phyloP scores from a whole-genome alignment of 2,888 invertebrate genomes.

The Alloplasta piceator region DNA sequence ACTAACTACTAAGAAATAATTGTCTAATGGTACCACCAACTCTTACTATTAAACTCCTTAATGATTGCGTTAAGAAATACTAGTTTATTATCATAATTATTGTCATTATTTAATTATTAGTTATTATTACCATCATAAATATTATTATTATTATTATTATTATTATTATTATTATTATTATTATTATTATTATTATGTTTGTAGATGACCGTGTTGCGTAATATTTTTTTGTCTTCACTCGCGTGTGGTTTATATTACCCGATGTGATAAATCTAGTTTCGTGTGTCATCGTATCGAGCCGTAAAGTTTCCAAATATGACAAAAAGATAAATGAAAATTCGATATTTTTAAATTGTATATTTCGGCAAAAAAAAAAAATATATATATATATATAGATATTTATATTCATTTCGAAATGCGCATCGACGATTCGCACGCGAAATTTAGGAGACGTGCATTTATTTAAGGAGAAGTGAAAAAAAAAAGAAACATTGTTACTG shows the following conservation, averaged over 20 bases:
- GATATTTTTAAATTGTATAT: slow-evolving; percentile 3
- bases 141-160: slow-evolving; percentile 70
- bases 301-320: no score
- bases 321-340: slow-evolving; percentile 7
- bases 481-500: slow-evolving; percentile 59
- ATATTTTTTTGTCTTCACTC: slow-evolving; percentile 66
- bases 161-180: slow-evolving; percentile 69
- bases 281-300: slow-evolving; percentile 68
- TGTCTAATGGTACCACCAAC: slow-evolving; percentile 61
- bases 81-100: slow-evolving; percentile 69
- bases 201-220: slow-evolving; percentile 72
- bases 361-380: slow-evolving; percentile 15
- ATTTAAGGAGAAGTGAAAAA: slow-evolving; percentile 78
- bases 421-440: slow-evolving; percentile 81
- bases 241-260: slow-evolving; percentile 77
- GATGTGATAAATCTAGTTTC: slow-evolving; percentile 81
- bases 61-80: slow-evolving; percentile 64
- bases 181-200: slow-evolving; percentile 67
- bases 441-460: slow-evolving; percentile 82
- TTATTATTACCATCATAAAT: slow-evolving; percentile 69
- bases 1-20: slow-evolving; percentile 64
- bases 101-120: slow-evolving; percentile 64
- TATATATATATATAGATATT: slow-evolving; percentile 36
- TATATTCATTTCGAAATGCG: slow-evolving; percentile 67
- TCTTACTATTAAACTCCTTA: slow-evolving; percentile 67